A percentile compares a stretch with the other conserved stretches of the same genome.
phyloP scores from a whole-genome alignment of 2,888 invertebrate genomes.

The Leuctra nigra region DNA sequence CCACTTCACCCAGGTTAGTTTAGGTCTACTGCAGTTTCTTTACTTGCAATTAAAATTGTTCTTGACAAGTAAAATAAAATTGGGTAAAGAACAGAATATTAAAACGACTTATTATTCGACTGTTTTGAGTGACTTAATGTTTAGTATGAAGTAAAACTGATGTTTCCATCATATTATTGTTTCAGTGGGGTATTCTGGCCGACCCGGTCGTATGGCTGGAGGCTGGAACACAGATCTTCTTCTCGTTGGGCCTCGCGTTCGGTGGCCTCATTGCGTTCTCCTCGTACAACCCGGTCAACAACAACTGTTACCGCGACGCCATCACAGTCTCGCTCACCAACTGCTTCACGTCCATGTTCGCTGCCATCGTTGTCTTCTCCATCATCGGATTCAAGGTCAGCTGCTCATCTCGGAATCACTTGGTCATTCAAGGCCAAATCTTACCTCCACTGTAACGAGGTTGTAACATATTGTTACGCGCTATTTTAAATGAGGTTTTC shows the following conservation, averaged over 20 bases:
- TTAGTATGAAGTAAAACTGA: not conserved
- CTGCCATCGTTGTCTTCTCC: conserved; percentile 92
- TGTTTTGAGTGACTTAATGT: too few relatives aligned
- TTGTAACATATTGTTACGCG: too few relatives aligned
- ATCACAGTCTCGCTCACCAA: conserved; percentile 88
- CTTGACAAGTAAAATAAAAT: too few relatives aligned
- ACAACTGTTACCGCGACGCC: conserved; percentile 92
- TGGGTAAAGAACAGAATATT: too few relatives aligned
- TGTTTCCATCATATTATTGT: conserved; percentile 23
- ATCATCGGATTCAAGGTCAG: conserved; percentile 59
- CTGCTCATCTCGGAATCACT: too few relatives aligned
- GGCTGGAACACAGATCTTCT: conserved; percentile 96
- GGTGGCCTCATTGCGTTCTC: conserved; percentile 95
- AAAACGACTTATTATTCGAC: too few relatives aligned
- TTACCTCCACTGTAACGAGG: too few relatives aligned
- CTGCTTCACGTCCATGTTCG: conserved; percentile 93
- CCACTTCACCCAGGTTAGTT: too few relatives aligned
- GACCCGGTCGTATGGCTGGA: conserved; percentile 97
- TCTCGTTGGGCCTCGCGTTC: conserved; percentile 90
- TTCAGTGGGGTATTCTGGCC: conserved; percentile 74
- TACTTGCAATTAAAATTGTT: too few relatives aligned
- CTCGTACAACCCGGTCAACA: conserved; percentile 94
- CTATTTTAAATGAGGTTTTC: too few relatives aligned
- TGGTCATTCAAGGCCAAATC: too few relatives aligned
- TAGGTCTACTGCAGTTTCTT: too few relatives aligned